Evolutionary conservation across 2,888 invertebrate genomes (phyloP).

Genomic region (Ormyrus nitidulus): DNA sequence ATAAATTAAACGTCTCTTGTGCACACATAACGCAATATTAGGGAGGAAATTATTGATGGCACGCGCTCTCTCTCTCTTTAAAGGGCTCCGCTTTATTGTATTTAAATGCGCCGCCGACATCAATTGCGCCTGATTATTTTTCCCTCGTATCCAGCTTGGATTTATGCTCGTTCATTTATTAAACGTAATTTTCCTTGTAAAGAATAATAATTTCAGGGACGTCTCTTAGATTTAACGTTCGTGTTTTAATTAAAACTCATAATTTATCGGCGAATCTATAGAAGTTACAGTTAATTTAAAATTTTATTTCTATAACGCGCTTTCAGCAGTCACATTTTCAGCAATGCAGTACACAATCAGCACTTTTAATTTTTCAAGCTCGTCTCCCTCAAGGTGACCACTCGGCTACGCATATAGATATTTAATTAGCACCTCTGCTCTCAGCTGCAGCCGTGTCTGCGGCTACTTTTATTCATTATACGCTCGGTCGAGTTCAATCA

Average conservation of each 20-base stretch:
- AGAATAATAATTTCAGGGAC: no score
- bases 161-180: no score
- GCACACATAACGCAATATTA: constrained; percentile 9
- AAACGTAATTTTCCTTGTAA: no score
- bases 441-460: neutral
- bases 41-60: constrained; percentile 24
- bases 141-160: no score
- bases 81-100: neutral
- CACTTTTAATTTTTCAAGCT: no score
- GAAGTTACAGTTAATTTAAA: no score
- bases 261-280: no score
- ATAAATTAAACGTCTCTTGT: constrained; percentile 27
- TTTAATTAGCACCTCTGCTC: constrained; percentile 20
- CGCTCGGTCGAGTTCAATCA: constrained; percentile 37
- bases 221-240: neutral
- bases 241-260: neutral
- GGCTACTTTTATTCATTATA: constrained; percentile 36
- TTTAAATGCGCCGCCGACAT: neutral
- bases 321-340: no score
- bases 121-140: neutral
- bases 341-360: no score
- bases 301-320: neutral
- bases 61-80: neutral
- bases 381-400: neutral
- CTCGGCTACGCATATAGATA: neutral